Percentiles rank a stretch among this genome's conserved stretches.
These are phyloP conservation scores for Andinoacara biseriatus DNA, from an alignment of 2,113 vertebrate species.

Conservation along the genomic window DNA sequence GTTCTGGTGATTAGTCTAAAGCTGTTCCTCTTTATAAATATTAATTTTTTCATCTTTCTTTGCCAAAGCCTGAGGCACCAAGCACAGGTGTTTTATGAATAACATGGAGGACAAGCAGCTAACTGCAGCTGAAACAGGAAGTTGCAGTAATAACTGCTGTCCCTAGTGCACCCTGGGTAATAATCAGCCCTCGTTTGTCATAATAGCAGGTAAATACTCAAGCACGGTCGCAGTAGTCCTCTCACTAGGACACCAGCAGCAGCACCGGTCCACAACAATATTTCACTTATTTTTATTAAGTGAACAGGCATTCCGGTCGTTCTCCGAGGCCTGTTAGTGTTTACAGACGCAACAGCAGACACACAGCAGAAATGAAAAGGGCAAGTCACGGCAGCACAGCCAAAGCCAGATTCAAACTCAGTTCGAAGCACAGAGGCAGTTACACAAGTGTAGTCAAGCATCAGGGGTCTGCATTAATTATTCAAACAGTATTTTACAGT, in stretches of 20 bases:
- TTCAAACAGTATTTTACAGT: constrained; percentile 36
- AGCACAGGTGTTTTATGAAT: constrained; percentile 73
- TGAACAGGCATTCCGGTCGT: background rate
- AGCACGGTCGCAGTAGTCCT: constrained; percentile 32
- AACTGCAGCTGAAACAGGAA: constrained; percentile 70
- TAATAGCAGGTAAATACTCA: constrained; percentile 76
- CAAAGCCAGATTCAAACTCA: constrained; percentile 20
- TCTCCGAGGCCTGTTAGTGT: constrained; percentile 40
- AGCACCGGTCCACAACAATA: constrained; percentile 31
- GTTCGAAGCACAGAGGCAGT: constrained; percentile 4
- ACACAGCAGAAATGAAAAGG: constrained; percentile 46
- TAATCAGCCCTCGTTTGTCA: constrained; percentile 77
- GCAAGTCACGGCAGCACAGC: constrained; percentile 28
- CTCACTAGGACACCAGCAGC: constrained; percentile 54
- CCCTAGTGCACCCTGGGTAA: constrained; percentile 77
- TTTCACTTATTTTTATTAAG: constrained; percentile 58
- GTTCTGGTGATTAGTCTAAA: constrained; percentile 49
- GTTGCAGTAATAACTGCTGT: constrained; percentile 71
- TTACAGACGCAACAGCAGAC: constrained; percentile 29
- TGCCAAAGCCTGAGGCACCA: constrained; percentile 64
- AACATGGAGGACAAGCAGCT: constrained; percentile 60
- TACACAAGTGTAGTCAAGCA: constrained; percentile 31
- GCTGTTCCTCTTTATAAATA: constrained; percentile 64
- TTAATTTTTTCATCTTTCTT: constrained; percentile 56
- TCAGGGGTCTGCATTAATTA: constrained; percentile 32